Percentiles rank a stretch among this genome's conserved stretches.
Evolutionary conservation across 2,888 invertebrate species (phyloP).

Genomic region (Disparrhopalites patrizii): DNA sequence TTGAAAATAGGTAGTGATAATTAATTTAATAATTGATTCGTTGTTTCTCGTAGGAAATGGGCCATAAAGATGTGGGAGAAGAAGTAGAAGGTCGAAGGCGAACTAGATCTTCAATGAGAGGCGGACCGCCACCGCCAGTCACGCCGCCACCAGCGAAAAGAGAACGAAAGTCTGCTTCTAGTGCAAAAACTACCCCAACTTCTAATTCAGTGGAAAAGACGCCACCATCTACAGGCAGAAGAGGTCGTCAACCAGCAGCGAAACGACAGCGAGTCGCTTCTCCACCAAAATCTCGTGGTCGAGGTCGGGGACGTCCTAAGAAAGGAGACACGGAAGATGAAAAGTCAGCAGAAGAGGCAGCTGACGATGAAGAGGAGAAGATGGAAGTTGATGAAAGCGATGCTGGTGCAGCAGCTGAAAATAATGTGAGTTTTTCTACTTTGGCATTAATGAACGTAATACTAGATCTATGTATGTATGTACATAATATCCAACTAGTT

Average conservation of each 20-base stretch:
- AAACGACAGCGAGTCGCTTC: constrained; percentile 20
- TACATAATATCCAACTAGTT: neutral
- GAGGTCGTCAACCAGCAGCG: constrained; percentile 19
- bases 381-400: constrained; percentile 17
- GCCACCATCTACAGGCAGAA: neutral
- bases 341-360: constrained; percentile 30
- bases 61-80: constrained; percentile 40
- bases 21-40: constrained; percentile 1
- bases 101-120: constrained; percentile 46
- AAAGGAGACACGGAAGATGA: constrained; percentile 33
- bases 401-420: constrained; percentile 7
- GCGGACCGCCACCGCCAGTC: constrained; percentile 39
- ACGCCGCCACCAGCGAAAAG: constrained; percentile 46
- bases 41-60: constrained; percentile 44
- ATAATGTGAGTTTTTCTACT: constrained; percentile 11
- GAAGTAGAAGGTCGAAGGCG: constrained; percentile 44
- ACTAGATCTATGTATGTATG: neutral
- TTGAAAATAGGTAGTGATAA: neutral
- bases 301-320: constrained; percentile 36
- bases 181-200: constrained; percentile 34
- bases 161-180: constrained; percentile 39
- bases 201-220: constrained; percentile 11
- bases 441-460: neutral
- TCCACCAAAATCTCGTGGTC: constrained; percentile 20
- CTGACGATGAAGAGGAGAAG: constrained; percentile 28